Evolutionary conservation across 1,140 invertebrate species (phyloP).

Genomic region (Gerris buenoi): DNA sequence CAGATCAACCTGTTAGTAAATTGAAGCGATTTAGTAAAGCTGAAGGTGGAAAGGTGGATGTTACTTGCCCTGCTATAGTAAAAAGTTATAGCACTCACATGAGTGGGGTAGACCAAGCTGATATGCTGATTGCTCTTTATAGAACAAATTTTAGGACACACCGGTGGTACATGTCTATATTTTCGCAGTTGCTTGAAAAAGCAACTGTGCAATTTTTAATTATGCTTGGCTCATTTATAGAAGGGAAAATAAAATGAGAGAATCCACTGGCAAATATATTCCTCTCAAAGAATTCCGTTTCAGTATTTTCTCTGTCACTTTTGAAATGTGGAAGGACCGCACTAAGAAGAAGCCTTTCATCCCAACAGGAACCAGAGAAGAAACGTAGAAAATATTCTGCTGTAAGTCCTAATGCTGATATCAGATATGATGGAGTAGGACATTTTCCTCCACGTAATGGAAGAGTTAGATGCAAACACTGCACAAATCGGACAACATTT

Average conservation of each 20-base stretch:
- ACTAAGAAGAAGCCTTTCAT: background rate
- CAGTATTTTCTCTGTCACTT: background rate
- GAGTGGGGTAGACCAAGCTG: constrained; percentile 29
- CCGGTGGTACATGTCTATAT: constrained; percentile 19
- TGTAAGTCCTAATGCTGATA: background rate
- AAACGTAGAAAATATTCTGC: background rate
- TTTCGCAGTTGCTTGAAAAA: constrained; percentile 8
- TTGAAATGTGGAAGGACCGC: background rate
- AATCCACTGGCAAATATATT: background rate
- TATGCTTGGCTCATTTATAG: background rate
- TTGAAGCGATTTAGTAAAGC: constrained; percentile 25
- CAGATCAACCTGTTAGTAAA: constrained; percentile 23
- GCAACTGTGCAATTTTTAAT: constrained; percentile 4
- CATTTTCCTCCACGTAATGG: background rate
- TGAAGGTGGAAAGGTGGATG: constrained; percentile 23
- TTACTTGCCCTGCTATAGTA: constrained; percentile 29
- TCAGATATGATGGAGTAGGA: background rate
- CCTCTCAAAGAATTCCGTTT: background rate
- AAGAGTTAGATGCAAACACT: background rate
- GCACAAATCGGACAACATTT: background rate
- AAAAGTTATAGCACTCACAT: constrained; percentile 30
- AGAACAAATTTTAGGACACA: constrained; percentile 15
- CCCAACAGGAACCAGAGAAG: background rate
- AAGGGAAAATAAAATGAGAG: background rate
- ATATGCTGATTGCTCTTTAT: constrained; percentile 31